Percentiles rank a stretch among this genome's conserved stretches.
Evolutionary conservation across 1,140 invertebrate genomes (phyloP).

Genomic region (Lysiphlebus fabarum): DNA sequence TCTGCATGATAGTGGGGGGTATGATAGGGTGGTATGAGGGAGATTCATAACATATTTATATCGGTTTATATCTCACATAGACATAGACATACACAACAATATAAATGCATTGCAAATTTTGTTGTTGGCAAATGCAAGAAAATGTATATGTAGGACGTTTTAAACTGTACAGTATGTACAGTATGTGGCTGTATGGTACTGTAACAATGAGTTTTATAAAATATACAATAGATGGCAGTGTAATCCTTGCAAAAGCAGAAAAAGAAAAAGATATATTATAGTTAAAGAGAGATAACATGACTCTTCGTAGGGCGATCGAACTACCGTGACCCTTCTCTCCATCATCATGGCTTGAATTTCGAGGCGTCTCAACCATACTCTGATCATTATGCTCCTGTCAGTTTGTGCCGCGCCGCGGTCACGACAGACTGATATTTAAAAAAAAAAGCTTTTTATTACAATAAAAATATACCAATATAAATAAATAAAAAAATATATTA

Average conservation of each 20-base stretch:
- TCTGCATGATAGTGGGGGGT: no score
- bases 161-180: no score
- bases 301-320: slow-evolving; percentile 20
- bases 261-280: background rate
- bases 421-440: slow-evolving; percentile 17
- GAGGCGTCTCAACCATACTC: slow-evolving; percentile 9
- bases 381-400: slow-evolving; percentile 18
- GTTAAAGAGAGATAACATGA: background rate
- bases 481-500: background rate
- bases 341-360: slow-evolving; percentile 9
- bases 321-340: slow-evolving; percentile 26
- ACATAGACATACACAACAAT: no score
- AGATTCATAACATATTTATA: no score
- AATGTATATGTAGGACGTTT: no score
- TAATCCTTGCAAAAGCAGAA: background rate
- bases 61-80: no score
- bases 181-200: background rate
- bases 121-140: no score
- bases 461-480: background rate
- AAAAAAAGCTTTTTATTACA: background rate
- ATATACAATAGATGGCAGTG: slow-evolving; percentile 21
- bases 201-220: slow-evolving; percentile 18
- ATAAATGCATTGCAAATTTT: no score
- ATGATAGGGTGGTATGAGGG: no score
- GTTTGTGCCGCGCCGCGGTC: slow-evolving; percentile 26